A percentile compares a stretch with the other conserved stretches of the same genome.
Evolutionary conservation across 2,888 invertebrate species (phyloP).

Genomic region (Fragum sueziense): DNA sequence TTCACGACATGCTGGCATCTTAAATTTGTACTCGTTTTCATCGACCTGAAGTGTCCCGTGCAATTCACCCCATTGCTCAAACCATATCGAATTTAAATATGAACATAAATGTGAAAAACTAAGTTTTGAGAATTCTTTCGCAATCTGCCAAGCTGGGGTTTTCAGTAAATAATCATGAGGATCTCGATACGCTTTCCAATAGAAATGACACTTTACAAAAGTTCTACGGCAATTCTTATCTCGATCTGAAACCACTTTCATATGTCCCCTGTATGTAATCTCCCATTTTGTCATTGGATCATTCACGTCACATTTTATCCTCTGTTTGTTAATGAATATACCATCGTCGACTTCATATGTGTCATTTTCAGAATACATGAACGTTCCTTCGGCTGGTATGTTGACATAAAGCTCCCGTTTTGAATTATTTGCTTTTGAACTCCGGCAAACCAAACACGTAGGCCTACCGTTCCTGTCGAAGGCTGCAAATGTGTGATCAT

Average conservation of each 20-base stretch:
- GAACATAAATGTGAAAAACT: not conserved
- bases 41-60: not conserved
- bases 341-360: not conserved
- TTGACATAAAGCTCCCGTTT: not conserved
- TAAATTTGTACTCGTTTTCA: not conserved
- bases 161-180: not conserved
- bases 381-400: not conserved
- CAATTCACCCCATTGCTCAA: slow-evolving; percentile 13
- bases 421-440: not conserved
- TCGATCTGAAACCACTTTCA: not conserved
- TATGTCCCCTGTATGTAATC: not conserved
- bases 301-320: not conserved
- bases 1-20: not conserved
- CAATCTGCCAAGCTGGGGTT: not conserved
- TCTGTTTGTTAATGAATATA: not conserved
- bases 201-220: not conserved
- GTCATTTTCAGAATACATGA: not conserved
- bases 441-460: not conserved
- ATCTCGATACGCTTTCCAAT: not conserved
- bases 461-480: not conserved
- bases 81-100: not conserved
- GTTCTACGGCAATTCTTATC: no score
- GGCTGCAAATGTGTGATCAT: not conserved
- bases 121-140: not conserved
- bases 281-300: slow-evolving; percentile 14